Evolutionary conservation across 2,888 invertebrate species (phyloP).

Genomic region (Poecilus cupreus): DNA sequence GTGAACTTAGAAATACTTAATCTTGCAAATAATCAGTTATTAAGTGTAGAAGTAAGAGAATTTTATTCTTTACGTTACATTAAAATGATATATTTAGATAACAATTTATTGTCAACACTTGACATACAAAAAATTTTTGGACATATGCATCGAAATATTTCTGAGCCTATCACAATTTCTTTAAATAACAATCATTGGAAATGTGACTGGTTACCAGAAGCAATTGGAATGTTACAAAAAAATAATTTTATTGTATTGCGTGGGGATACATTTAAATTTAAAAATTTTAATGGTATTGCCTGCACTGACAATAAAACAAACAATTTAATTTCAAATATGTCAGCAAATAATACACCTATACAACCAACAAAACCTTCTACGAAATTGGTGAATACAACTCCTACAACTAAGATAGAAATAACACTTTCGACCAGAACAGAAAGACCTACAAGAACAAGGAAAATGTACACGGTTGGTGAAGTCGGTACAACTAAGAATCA

Average conservation of each 20-base stretch:
- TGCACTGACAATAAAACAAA: too few species aligned
- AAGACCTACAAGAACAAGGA: neutral
- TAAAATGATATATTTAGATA: conserved; percentile 30
- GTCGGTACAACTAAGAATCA: too few species aligned
- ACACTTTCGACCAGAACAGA: neutral
- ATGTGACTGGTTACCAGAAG: conserved; percentile 49
- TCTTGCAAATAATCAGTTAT: too few species aligned
- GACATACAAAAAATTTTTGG: conserved; percentile 15
- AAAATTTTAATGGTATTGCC: conserved; percentile 1
- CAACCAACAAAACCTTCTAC: neutral
- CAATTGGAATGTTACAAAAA: conserved; percentile 33
- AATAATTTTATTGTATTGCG: conserved; percentile 4
- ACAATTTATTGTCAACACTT: conserved; percentile 50
- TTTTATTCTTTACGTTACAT: conserved; percentile 51
- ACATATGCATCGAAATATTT: conserved; percentile 29
- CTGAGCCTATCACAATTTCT: neutral
- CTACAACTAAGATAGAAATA: neutral
- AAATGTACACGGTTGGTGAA: too few species aligned
- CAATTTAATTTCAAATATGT: neutral
- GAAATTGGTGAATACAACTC: neutral
- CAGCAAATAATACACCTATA: neutral
- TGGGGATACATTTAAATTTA: neutral
- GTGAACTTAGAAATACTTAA: too few species aligned
- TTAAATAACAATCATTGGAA: conserved; percentile 58
- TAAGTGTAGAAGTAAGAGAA: conserved; percentile 30